phyloP scores from a whole-genome alignment of 2,888 invertebrate genomes.

The Sisyra terminalis region DNA sequence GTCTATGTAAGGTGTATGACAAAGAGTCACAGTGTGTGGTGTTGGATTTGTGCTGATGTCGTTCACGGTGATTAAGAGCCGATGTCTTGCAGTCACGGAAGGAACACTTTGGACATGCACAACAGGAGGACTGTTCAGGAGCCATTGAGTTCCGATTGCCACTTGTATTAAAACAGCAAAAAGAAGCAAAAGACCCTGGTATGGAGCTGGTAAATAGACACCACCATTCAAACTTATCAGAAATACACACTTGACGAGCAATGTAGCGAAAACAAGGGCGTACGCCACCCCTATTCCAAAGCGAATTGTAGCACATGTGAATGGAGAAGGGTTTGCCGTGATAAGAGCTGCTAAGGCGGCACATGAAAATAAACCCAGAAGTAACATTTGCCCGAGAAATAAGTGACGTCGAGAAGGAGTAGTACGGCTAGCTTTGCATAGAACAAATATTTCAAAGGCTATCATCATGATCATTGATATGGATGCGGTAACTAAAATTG shows the following conservation, averaged over 20 bases:
- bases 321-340: conserved; percentile 58
- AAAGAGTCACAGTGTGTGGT: conserved; percentile 28
- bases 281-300: conserved; percentile 71
- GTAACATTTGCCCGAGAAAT: conserved; percentile 72
- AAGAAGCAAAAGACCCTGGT: conserved; percentile 75
- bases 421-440: conserved; percentile 70
- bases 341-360: conserved; percentile 65
- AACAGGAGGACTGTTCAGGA: conserved; percentile 61
- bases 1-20: conserved; percentile 52
- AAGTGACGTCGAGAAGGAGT: conserved; percentile 72
- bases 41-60: conserved; percentile 18
- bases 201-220: conserved; percentile 82
- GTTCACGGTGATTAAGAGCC: background rate
- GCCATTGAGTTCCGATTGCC: conserved; percentile 70
- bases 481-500: conserved; percentile 68
- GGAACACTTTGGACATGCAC: conserved; percentile 26
- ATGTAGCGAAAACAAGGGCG: conserved; percentile 75
- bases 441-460: conserved; percentile 77
- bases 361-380: conserved; percentile 67
- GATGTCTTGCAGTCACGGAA: background rate
- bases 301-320: conserved; percentile 68
- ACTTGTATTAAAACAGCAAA: conserved; percentile 86
- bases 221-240: conserved; percentile 80
- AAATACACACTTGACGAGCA: conserved; percentile 88
- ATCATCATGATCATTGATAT: conserved; percentile 72